Conservation (phyloP, 1,140 invertebrate genomes). For the Rhopalosiphum maidis region DNA sequence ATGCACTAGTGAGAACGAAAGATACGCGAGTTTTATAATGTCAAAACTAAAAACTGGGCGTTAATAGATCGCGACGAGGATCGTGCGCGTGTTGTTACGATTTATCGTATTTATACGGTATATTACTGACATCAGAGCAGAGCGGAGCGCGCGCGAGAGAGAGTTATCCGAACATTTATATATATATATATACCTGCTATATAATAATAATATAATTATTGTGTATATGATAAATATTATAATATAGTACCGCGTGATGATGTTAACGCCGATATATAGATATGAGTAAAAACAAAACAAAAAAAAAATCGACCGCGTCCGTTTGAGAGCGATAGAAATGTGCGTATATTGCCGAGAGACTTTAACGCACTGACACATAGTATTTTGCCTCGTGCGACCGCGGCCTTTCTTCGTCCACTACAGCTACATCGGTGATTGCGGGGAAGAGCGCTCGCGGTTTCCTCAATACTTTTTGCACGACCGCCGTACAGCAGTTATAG, state of each 20-base stretch:
- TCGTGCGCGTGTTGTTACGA: not conserved
- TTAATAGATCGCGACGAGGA: constrained; percentile 12
- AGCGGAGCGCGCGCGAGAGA: not conserved
- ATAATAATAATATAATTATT: not conserved
- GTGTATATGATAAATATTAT: constrained; percentile 14
- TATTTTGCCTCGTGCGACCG: not conserved
- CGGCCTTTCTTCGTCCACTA: not conserved
- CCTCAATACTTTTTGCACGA: not conserved
- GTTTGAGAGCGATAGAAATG: not conserved
- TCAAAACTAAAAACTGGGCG: not conserved
- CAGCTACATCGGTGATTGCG: not conserved
- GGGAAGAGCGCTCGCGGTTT: not conserved
- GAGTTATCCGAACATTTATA: not conserved
- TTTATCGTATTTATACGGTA: not conserved
- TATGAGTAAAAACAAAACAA: not conserved
- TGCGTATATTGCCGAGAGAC: constrained; percentile 3
- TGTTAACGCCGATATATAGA: not conserved
- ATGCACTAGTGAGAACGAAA: not conserved
- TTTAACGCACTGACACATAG: constrained; percentile 12
- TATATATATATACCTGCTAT: not conserved
- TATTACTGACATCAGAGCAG: not conserved
- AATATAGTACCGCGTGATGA: not conserved
- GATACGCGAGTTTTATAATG: not conserved
- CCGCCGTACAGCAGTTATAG: not conserved
- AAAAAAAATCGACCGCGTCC: not conserved